Evolutionary conservation across 2,888 invertebrate genomes (phyloP).

Genomic region (Cataglyphis cursor): DNA sequence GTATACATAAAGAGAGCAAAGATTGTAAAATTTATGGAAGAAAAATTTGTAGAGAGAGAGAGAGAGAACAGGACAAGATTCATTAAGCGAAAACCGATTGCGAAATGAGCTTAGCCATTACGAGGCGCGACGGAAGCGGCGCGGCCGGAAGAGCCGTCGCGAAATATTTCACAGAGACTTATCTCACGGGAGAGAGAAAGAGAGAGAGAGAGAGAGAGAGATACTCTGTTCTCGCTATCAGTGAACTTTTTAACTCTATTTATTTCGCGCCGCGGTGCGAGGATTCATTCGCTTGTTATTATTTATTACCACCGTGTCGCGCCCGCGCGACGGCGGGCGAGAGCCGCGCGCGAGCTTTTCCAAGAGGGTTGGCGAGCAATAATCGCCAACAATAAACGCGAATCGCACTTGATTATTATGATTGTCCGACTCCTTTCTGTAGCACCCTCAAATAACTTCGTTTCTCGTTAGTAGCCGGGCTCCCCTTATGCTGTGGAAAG

Average conservation of each 20-base stretch:
- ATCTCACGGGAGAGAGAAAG: conserved; percentile 24
- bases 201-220: background rate
- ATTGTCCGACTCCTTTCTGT: conserved; percentile 83
- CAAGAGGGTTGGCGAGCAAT: conserved; percentile 77
- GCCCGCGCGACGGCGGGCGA: conserved; percentile 38
- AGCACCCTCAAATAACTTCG: conserved; percentile 83
- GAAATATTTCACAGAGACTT: conserved; percentile 49
- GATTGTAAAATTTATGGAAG: background rate
- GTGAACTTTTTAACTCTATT: conserved; percentile 74
- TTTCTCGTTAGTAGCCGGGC: conserved; percentile 82
- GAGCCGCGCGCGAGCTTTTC: conserved; percentile 69
- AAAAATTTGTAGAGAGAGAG: conserved; percentile 1
- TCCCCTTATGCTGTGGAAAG: conserved; percentile 65
- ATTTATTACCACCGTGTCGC: conserved; percentile 79
- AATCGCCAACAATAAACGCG: conserved; percentile 84
- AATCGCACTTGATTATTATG: conserved; percentile 85
- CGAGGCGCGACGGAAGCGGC: conserved; percentile 40
- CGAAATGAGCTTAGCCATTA: conserved; percentile 50
- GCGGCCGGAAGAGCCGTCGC: conserved; percentile 21
- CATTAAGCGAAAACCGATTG: conserved; percentile 52
- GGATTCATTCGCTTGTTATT: conserved; percentile 83
- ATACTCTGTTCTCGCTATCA: conserved; percentile 35
- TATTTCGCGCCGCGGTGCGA: conserved; percentile 79
- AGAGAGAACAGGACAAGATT: conserved; percentile 12
- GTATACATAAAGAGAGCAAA: background rate